Conservation (phyloP, 2,113 vertebrate genomes). For the Bolborhynchus lineola region DNA sequence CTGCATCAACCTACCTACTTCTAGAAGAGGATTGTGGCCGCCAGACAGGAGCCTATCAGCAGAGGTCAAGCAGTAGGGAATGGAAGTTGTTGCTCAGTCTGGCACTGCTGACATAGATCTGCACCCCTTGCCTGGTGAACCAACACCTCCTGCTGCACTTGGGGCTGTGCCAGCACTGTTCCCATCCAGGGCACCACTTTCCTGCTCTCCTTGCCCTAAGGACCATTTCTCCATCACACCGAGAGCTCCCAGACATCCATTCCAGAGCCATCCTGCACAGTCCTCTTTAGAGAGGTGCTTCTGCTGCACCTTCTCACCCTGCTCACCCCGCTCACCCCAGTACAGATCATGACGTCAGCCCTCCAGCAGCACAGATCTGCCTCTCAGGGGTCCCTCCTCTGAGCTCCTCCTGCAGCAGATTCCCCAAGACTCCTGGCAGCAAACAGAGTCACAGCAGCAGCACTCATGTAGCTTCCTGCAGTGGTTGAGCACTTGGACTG, state of each 20-base stretch:
- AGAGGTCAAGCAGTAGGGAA: background rate
- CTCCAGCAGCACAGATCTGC: background rate
- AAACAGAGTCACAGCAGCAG: background rate
- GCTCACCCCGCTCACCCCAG: background rate
- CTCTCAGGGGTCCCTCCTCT: background rate
- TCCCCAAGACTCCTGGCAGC: fast-evolving
- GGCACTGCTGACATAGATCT: background rate
- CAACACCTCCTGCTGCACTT: background rate
- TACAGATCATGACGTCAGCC: fast-evolving
- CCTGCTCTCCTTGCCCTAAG: background rate
- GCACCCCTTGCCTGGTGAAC: background rate
- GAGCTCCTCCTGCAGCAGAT: background rate
- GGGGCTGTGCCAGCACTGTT: background rate
- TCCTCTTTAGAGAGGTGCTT: fast-evolving
- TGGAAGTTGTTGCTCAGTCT: fast-evolving
- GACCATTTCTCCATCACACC: background rate
- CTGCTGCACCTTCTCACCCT: background rate
- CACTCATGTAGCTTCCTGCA: fast-evolving
- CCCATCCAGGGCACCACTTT: background rate
- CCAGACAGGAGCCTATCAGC: background rate
- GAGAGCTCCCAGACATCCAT: background rate
- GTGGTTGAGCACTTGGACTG: fast-evolving
- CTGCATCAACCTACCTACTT: fast-evolving
- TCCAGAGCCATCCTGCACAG: background rate
- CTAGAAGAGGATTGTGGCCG: fast-evolving